These are phyloP conservation scores for Candidula unifasciata DNA, from an alignment of 2,888 invertebrate species.

Conservation along the genomic window DNA sequence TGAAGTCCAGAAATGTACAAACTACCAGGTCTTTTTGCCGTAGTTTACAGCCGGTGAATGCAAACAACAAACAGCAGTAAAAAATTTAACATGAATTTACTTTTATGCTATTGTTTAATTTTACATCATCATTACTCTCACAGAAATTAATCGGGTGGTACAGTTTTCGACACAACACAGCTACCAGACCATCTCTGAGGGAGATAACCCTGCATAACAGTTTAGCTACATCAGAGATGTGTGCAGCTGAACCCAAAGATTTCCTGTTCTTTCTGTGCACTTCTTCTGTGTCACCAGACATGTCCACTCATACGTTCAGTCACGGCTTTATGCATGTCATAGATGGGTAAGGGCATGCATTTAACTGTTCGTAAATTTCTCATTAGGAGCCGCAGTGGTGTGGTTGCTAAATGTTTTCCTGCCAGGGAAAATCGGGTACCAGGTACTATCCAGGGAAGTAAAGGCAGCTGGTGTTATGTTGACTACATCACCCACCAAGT, in stretches of 20 bases:
- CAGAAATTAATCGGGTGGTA: constrained; percentile 74
- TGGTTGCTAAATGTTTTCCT: too few relatives aligned
- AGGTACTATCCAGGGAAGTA: too few relatives aligned
- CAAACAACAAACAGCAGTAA: too few relatives aligned
- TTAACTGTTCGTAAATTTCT: neutral
- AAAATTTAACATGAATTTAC: too few relatives aligned
- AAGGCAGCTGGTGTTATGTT: too few relatives aligned
- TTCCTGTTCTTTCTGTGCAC: constrained; percentile 68
- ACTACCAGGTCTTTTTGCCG: too few relatives aligned
- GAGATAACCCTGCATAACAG: constrained; percentile 69
- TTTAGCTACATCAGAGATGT: constrained; percentile 50
- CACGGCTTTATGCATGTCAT: constrained; percentile 60
- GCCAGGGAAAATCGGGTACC: too few relatives aligned
- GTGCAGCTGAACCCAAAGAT: constrained; percentile 60
- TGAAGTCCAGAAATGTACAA: too few relatives aligned
- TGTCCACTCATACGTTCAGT: constrained; percentile 68
- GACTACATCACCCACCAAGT: too few relatives aligned
- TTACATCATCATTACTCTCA: neutral
- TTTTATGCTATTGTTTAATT: too few relatives aligned
- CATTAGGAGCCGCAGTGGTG: too few relatives aligned
- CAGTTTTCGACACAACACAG: constrained; percentile 68
- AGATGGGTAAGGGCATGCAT: constrained; percentile 53
- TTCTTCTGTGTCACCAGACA: constrained; percentile 58
- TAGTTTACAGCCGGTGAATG: too few relatives aligned
- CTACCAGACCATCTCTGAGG: constrained; percentile 64